A percentile compares a stretch with the other conserved stretches of the same genome.
Conservation (phyloP, 2,888 invertebrate species). For the Phlogophora meticulosa region DNA sequence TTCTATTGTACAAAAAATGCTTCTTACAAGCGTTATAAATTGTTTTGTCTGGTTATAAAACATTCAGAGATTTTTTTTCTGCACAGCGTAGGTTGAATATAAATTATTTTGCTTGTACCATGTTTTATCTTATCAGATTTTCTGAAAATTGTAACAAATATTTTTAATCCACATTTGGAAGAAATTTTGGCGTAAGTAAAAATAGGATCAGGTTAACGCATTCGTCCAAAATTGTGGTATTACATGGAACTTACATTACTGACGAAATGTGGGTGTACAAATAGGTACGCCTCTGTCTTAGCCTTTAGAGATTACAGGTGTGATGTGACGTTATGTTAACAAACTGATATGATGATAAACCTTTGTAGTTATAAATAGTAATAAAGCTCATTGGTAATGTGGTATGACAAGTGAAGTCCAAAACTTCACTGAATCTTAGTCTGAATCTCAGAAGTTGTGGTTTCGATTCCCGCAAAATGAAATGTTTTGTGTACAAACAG, state of each 20-base stretch:
- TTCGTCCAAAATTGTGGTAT: too few species aligned
- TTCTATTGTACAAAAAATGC: conserved; percentile 55
- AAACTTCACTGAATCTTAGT: too few species aligned
- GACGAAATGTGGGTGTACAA: too few species aligned
- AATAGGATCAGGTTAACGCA: neutral
- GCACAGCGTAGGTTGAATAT: conserved; percentile 30
- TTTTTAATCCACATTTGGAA: neutral
- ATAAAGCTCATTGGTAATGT: too few species aligned
- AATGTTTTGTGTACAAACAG: neutral
- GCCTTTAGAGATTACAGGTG: too few species aligned
- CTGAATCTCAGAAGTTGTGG: too few species aligned
- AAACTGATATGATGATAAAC: too few species aligned
- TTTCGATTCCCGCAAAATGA: neutral
- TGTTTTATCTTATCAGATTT: conserved; percentile 28
- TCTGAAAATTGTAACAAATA: conserved; percentile 19
- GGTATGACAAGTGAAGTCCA: too few species aligned
- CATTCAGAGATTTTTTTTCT: conserved; percentile 44
- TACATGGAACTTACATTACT: too few species aligned
- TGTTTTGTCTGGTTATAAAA: conserved; percentile 42
- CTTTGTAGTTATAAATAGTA: too few species aligned
- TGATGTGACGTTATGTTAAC: too few species aligned
- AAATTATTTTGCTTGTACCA: conserved; percentile 38
- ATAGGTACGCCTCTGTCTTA: too few species aligned
- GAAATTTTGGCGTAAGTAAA: conserved; percentile 9
- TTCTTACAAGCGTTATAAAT: conserved; percentile 47